A percentile compares a stretch with the other conserved stretches of the same genome.
Evolutionary conservation across 2,797 vertebrate species (phyloP).

Genomic region (Brachymystax lenok): DNA sequence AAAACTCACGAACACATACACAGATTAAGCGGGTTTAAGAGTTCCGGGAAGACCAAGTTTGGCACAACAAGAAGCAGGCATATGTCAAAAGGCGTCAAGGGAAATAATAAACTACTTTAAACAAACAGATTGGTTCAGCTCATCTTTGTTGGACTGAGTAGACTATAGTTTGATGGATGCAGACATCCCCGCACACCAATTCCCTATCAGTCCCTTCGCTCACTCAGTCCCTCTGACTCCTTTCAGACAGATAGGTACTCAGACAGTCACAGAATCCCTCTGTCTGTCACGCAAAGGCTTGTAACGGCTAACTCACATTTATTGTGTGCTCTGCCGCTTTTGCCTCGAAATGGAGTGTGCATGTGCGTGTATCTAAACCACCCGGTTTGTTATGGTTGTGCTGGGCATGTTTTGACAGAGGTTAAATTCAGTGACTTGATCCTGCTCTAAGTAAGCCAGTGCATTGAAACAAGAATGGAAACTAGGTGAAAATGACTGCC

Average conservation of each 20-base stretch:
- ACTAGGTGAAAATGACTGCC: no score
- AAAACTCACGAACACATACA: not conserved
- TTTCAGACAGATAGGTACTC: not conserved
- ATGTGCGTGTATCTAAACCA: conserved; percentile 1
- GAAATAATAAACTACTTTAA: not conserved
- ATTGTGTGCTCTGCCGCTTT: not conserved
- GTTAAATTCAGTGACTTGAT: conserved; percentile 3
- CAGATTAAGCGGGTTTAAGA: not conserved
- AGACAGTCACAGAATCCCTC: not conserved
- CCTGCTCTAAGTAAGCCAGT: not conserved
- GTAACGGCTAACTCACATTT: not conserved
- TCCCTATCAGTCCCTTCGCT: not conserved
- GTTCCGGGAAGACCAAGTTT: not conserved
- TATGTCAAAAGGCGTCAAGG: not conserved
- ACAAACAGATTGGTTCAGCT: not conserved
- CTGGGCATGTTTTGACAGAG: conserved; percentile 21
- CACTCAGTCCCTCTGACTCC: not conserved
- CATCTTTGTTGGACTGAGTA: not conserved
- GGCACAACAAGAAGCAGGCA: not conserved
- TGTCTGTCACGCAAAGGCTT: not conserved
- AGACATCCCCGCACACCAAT: not conserved
- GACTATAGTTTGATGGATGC: not conserved
- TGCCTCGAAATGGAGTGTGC: not conserved
- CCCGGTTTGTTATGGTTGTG: not conserved
- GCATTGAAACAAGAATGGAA: not conserved